Evolutionary conservation across 2,113 vertebrate species (phyloP), one percentile per base, ranked within the genome.

Genomic region (Myotis lucifugus): DNA sequence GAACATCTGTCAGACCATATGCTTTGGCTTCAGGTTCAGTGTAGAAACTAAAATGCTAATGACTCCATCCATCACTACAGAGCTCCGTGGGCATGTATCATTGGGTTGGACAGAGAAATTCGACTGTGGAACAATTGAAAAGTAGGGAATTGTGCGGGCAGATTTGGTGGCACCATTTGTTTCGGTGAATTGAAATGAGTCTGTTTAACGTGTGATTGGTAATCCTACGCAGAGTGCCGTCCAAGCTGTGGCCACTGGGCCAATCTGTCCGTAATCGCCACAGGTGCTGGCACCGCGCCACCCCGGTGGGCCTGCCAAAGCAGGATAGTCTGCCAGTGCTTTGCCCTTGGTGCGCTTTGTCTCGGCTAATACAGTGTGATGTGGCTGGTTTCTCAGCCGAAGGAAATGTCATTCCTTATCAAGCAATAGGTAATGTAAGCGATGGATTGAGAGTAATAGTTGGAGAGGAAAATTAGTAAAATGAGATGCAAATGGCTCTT

Each of bases 1-100:
- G 91, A 98, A 98, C 98, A 98, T 98, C 98, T 98, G 98, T 97
- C 98, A 96, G 97, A 98, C 98, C 98, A 98, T 98, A 98, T 98
- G 98, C 95, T 98, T 97, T 98, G 98, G 98, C 98, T 98, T 96
- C 95, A 97, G 96, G 96, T 98, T 98, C 97, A 93, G 88, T 97
- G 96, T 97, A 32, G 85, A 97, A 97, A 97, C 97, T 95, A 96
- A 93, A 5, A 96, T 96, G 78, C 97, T 98, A 98, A 98, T 98
- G 98, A 98, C 94, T 94, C 97, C 95, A 98, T 99, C 98, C 95
- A 97, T 99, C 98, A 98, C 74, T 83, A 82, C 95, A 89, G 97
- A 95, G 95, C 97, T 97, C 98, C 97, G 95, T 96, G 40, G 97
- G 92, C 97, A 97, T 70, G 72, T 59, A 59, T 97, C 90, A 94